Conservation (phyloP, 2,113 vertebrate genomes). For the Pachypanchax playfairii region DNA sequence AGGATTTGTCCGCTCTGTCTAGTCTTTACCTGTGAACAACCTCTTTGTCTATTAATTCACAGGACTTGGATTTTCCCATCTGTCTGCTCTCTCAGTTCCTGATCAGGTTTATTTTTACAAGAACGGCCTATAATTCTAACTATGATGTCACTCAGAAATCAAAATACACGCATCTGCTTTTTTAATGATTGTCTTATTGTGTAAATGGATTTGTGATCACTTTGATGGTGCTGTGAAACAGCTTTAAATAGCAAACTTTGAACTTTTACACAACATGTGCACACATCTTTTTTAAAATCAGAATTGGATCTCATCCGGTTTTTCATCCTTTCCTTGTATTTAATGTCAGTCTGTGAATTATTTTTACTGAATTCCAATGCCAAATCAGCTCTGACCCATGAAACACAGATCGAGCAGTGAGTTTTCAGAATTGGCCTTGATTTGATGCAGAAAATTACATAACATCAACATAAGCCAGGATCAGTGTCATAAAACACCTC, state of each 20-base stretch:
- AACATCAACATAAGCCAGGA: constrained; percentile 55
- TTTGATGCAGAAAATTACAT: constrained; percentile 43
- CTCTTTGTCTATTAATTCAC: background rate
- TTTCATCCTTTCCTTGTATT: background rate
- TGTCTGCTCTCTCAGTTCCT: background rate
- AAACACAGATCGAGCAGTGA: constrained; percentile 28
- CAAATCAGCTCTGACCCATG: constrained; percentile 6
- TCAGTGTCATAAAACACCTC: constrained; percentile 48
- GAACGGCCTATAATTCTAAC: background rate
- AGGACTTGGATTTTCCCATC: background rate
- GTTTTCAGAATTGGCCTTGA: constrained; percentile 49
- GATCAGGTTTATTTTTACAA: background rate
- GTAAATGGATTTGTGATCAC: too few relatives aligned
- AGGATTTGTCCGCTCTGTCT: background rate
- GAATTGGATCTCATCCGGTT: background rate
- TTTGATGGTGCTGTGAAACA: too few relatives aligned
- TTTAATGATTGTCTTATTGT: too few relatives aligned
- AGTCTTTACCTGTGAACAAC: background rate
- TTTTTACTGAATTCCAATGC: background rate
- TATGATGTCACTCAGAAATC: too few relatives aligned
- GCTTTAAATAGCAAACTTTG: too few relatives aligned
- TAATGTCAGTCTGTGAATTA: background rate
- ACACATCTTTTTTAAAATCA: too few relatives aligned
- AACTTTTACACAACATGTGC: too few relatives aligned
- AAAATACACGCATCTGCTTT: too few relatives aligned